Evolutionary conservation across 2,113 vertebrate genomes (phyloP), one percentile per base, ranked within the genome.

Genomic region (Stercorarius parasiticus): DNA sequence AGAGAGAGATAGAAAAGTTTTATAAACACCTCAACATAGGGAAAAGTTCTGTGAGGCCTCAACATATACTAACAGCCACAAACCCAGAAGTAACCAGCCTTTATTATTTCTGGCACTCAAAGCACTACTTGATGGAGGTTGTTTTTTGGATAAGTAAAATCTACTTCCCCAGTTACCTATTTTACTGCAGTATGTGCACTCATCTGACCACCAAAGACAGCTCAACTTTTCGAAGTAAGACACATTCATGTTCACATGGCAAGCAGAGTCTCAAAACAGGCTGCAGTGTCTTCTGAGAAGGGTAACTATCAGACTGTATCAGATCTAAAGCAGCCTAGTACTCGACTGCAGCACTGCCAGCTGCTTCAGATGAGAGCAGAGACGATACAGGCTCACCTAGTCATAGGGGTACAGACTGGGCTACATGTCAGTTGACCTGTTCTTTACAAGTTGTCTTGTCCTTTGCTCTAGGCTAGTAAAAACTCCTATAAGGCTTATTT

Each of bases 41-140:
- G 22, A 59, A 29, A 47, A 61, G 15, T 73, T 72, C 27, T 61
- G 5, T 12, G 36, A 58, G 11, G 12, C 18, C 11, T 71, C 27
- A 49, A 0, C 8, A 9, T 38, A 6, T 8, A 29, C n/a, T 3
- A 47, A 53, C 19, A 85, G 27, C 11, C 70, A 79, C 25, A 71
- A 74, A 55, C 6, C 7, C 43, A 36, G 27, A 58, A 0, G 0
- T 25, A 88, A 40, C 5, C 6, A 76, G 10, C 17, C 11, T 82
- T 85, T 43, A 58, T 53, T 70, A 71, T 42, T 82, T 49, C 26
- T 87, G 42, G 12, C 21, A 45, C 42, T 62, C 25, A 36, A 16
- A 40, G 23, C 32, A 42, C 27, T 38, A 18, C 36, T 50, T 45
- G 10, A 15, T 40, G 32, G 19, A 18, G 3, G 8, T 25, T 79